Evolutionary conservation across 92 coral and sea anemone genomes (phyloP), one percentile per base, ranked within the genome.

Genomic region (Montipora capitata): DNA sequence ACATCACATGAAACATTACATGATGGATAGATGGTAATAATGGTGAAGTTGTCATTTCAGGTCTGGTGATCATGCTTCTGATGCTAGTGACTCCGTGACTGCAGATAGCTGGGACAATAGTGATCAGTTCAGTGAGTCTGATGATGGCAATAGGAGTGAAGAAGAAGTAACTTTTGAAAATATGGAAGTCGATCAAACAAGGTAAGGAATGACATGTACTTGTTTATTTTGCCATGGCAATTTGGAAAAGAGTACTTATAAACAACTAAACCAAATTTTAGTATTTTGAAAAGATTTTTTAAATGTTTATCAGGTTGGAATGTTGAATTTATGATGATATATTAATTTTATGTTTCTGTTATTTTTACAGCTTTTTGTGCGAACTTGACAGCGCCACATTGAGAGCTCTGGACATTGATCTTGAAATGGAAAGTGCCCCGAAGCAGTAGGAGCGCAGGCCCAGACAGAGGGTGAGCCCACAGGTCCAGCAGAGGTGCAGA

Each of bases 131-230:
- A 61, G 66, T 61, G 66, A 61, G 66, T 61, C 66, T 61, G 66
- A 61, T 61, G 66, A 61, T 61, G 66, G 66, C 66, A 61, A 61
- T 61, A 61, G 66, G 66, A 61, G 66, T 61, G 66, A 61, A 61
- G 66, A 61, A 61, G 66, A 61, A 61, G 14, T 61, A 61, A 61
- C 66, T 61, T 61, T 61, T 61, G 66, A 61, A 61, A 61, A 61
- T 61, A 61, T 61, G 2, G 66, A 61, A 61, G 66, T 61, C 27
- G 66, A 61, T 61, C 66, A 61, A 61, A 61, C 66, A 61, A 61
- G 14, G 66, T 61, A 61, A 61, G 49, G 49, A 44, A 44, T 44
- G 49, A 44, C 6, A 61, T 61, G 66, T 61, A 61, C 66, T 61
- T 61, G 66, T 61, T 61, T 11, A 61, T 61, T 8, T 61, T 61